Evolutionary conservation across 2,113 vertebrate genomes (phyloP), one percentile per base, ranked within the genome.

Genomic region (Ochotona princeps): DNA sequence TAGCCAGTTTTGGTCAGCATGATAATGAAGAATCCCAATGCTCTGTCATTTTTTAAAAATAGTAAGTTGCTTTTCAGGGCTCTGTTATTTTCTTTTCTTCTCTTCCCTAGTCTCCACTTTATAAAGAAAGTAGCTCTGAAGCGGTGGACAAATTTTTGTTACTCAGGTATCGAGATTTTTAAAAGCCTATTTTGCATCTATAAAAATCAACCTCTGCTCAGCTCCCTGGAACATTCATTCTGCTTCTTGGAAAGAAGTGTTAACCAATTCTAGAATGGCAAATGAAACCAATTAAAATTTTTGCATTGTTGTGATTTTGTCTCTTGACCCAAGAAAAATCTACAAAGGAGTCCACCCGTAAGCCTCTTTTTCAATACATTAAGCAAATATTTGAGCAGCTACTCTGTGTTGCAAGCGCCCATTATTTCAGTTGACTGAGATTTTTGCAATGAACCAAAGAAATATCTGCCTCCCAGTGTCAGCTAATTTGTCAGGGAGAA

Each of bases 371-470:
- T 61, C 7, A 67, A 47, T 61, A 47, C 20, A 18, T 26, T 47
- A 74, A 84, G 26, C 67, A 95, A 89, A 89, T 89, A 86, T 60
- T 89, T 91, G 80, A 95, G 51, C 60, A 49, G 28, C 2, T 10
- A 1, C 49, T 57, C 54, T 51, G 26, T 65, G 65, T 91, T 82
- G 60, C 66, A 44, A 30, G 30, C 74, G 9, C 89, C 73, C 9
- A 17, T 86, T 74, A 28, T 63, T 61, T 35, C 49, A 69, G 35
- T 85, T 73, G 25, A 35, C 54, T 60, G 14, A 35, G 17, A 67
- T 60, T 87, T 93, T 51, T 75, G 23, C 74, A 69, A 54, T 51
- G n/a, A 92, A 72, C 11, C 47, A 35, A 81, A 67, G 18, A 11
- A 10, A 86, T 66, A 25, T 87, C 51, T 84, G 32, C 23, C 26